A percentile compares a stretch with the other conserved stretches of the same genome.
These are phyloP conservation scores for Acanthurus lineatus DNA, from an alignment of 2,797 vertebrate genomes.

Conservation along the genomic window DNA sequence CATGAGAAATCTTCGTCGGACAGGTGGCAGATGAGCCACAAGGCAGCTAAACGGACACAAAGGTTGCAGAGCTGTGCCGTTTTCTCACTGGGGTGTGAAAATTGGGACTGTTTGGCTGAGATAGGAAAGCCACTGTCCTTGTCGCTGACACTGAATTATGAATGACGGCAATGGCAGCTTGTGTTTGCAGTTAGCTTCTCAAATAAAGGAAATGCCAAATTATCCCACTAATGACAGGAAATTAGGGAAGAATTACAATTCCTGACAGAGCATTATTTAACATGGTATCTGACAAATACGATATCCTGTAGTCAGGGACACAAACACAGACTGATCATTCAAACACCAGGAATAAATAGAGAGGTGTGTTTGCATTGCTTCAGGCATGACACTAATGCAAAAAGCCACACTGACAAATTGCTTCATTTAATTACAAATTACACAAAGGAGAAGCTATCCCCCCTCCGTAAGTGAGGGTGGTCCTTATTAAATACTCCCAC, in stretches of 20 bases:
- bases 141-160: not conserved
- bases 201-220: not conserved
- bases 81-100: conserved; percentile 33
- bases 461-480: not conserved
- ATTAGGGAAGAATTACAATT: conserved; percentile 4
- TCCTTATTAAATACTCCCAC: conserved; percentile 67
- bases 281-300: conserved; percentile 1
- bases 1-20: conserved; percentile 10
- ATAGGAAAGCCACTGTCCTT: conserved; percentile 8
- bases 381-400: conserved; percentile 12
- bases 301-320: conserved; percentile 4
- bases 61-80: conserved; percentile 30
- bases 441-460: conserved; percentile 12
- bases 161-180: not conserved
- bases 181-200: conserved; percentile 4
- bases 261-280: conserved; percentile 2
- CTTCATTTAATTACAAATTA: conserved; percentile 14
- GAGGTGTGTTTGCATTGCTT: conserved; percentile 29
- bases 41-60: not conserved
- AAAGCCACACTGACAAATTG: conserved; percentile 19
- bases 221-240: conserved; percentile 19
- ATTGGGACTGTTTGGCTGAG: conserved; percentile 4
- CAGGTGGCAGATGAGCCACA: conserved; percentile 20
- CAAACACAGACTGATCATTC: not conserved
- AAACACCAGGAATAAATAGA: conserved; percentile 2